Percentiles rank a stretch among this genome's conserved stretches.
These are phyloP conservation scores for Agrenia bidenticulata DNA, from an alignment of 2,888 invertebrate genomes.

Conservation along the genomic window DNA sequence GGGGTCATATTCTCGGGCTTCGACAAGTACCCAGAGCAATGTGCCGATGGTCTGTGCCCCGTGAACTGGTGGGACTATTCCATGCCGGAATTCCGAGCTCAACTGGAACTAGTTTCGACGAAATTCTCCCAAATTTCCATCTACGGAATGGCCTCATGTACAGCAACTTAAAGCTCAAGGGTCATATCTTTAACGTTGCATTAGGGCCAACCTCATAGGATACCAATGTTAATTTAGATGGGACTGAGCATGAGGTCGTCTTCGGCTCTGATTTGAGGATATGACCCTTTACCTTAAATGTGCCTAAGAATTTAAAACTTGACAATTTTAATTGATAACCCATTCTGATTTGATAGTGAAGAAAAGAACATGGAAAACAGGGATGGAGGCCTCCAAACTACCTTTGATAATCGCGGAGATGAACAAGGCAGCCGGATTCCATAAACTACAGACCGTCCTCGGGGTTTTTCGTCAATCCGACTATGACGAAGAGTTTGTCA, in stretches of 20 bases:
- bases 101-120: neutral
- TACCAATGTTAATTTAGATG: too few species aligned
- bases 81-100: neutral
- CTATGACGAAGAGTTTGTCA: neutral
- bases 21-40: neutral
- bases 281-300: too few species aligned
- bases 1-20: neutral
- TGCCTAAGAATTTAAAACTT: too few species aligned
- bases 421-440: conserved; percentile 10
- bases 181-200: too few species aligned
- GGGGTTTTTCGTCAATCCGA: neutral
- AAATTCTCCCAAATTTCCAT: neutral
- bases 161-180: too few species aligned
- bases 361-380: neutral
- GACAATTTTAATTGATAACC: too few species aligned
- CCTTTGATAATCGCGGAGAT: conserved; percentile 4
- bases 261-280: too few species aligned
- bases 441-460: neutral
- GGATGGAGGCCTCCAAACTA: neutral
- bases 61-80: neutral
- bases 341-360: neutral
- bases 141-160: neutral
- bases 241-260: too few species aligned
- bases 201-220: too few species aligned
- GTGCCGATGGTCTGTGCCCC: neutral